Percentiles rank a stretch among this genome's conserved stretches.
phyloP scores from a whole-genome alignment of 2,888 invertebrate species.

The Sepiola atlantica region DNA sequence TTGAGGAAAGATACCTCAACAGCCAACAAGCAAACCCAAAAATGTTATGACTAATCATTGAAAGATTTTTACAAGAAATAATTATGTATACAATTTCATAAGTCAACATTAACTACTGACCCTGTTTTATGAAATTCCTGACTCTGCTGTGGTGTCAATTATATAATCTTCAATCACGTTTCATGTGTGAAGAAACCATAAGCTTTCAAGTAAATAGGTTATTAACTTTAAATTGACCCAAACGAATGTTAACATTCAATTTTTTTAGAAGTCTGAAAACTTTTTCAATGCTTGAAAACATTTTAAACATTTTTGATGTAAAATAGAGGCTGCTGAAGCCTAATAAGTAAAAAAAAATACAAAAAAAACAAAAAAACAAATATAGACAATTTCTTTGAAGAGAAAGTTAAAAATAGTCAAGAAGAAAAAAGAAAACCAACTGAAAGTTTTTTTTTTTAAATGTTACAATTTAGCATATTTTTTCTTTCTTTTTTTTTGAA shows the following conservation, averaged over 20 bases:
- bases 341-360: background rate
- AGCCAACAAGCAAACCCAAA: too few relatives aligned
- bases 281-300: background rate
- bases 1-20: too few relatives aligned
- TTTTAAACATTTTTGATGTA: background rate
- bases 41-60: too few relatives aligned
- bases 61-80: too few relatives aligned
- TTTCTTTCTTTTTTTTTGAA: background rate
- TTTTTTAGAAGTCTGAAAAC: background rate
- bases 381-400: background rate
- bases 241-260: background rate
- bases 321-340: background rate
- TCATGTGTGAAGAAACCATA: background rate
- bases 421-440: background rate
- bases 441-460: background rate
- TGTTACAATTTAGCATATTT: background rate
- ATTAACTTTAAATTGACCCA: background rate
- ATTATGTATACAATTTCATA: too few relatives aligned
- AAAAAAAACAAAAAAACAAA: background rate
- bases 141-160: background rate
- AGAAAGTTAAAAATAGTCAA: background rate
- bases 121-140: constrained; percentile 3
- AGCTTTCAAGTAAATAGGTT: background rate
- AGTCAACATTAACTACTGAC: background rate
- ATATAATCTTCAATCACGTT: background rate